Evolutionary conservation across 2,888 invertebrate genomes (phyloP).

Genomic region (Unio pictorum): DNA sequence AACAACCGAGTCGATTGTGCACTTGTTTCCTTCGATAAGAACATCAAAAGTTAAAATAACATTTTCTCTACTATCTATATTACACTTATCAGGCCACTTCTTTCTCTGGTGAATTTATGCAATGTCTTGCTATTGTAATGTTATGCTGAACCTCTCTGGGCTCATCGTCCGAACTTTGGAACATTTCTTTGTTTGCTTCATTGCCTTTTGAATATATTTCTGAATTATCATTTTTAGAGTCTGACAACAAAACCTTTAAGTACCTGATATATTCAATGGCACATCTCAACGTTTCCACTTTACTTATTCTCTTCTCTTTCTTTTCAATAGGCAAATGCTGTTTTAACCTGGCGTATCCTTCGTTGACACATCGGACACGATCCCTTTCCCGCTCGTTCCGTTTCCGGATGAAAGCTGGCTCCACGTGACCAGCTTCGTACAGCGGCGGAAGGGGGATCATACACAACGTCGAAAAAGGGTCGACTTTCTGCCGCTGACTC

Average conservation of each 20-base stretch:
- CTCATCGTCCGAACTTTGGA: too few relatives aligned
- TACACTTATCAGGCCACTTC: too few relatives aligned
- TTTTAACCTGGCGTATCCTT: conserved; percentile 64
- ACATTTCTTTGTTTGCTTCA: too few relatives aligned
- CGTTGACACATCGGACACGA: conserved; percentile 69
- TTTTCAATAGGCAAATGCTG: conserved; percentile 64
- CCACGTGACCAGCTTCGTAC: conserved; percentile 49
- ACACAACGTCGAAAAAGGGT: conserved; percentile 63
- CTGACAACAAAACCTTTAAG: conserved; percentile 46
- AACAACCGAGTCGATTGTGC: too few relatives aligned
- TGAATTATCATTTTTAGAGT: background rate
- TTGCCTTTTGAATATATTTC: too few relatives aligned
- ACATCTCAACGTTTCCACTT: conserved; percentile 68
- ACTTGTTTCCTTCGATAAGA: too few relatives aligned
- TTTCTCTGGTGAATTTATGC: too few relatives aligned
- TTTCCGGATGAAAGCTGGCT: conserved; percentile 64
- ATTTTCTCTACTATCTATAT: too few relatives aligned
- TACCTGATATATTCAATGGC: conserved; percentile 69
- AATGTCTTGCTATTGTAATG: too few relatives aligned
- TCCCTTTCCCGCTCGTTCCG: conserved; percentile 70
- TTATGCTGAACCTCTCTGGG: too few relatives aligned
- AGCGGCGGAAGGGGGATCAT: conserved; percentile 65
- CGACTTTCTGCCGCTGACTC: conserved; percentile 23
- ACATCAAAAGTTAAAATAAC: too few relatives aligned
- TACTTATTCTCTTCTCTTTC: conserved; percentile 69